A percentile compares a stretch with the other conserved stretches of the same genome.
Evolutionary conservation across 2,888 invertebrate genomes (phyloP).

Genomic region (Archips crataeganus): DNA sequence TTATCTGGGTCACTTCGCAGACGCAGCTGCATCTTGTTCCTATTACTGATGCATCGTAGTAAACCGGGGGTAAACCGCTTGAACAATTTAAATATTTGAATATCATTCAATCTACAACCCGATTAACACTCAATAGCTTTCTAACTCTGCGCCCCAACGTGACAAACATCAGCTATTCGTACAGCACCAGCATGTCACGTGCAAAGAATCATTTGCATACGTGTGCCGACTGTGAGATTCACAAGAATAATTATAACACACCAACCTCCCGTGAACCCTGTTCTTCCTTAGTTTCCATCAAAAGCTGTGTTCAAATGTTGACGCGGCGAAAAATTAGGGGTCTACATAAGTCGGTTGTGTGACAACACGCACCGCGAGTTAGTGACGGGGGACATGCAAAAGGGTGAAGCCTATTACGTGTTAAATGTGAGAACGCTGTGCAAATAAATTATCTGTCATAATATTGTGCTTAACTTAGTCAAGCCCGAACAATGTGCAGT

Average conservation of each 20-base stretch:
- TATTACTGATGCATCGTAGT: no score
- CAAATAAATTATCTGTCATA: constrained; percentile 55
- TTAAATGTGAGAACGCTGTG: constrained; percentile 56
- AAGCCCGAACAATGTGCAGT: not conserved
- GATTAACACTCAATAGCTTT: constrained; percentile 42
- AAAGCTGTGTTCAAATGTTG: constrained; percentile 27
- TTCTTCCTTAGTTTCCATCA: constrained; percentile 16
- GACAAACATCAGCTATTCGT: constrained; percentile 45
- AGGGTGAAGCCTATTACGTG: constrained; percentile 57
- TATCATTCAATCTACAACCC: constrained; percentile 12
- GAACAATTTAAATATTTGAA: not conserved
- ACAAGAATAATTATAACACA: constrained; percentile 54
- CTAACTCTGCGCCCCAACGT: constrained; percentile 41
- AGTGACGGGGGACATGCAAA: constrained; percentile 59
- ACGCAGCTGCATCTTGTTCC: no score
- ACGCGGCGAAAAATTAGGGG: constrained; percentile 47
- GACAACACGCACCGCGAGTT: constrained; percentile 56
- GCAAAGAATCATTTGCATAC: constrained; percentile 55
- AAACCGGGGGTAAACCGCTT: no score
- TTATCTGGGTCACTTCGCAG: no score
- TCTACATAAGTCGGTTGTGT: constrained; percentile 52
- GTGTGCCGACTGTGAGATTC: constrained; percentile 53
- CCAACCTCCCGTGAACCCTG: constrained; percentile 47
- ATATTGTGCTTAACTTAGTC: constrained; percentile 7
- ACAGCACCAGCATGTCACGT: constrained; percentile 47